Conservation (phyloP, 2,888 invertebrate species). For the Pollenia amentaria region DNA sequence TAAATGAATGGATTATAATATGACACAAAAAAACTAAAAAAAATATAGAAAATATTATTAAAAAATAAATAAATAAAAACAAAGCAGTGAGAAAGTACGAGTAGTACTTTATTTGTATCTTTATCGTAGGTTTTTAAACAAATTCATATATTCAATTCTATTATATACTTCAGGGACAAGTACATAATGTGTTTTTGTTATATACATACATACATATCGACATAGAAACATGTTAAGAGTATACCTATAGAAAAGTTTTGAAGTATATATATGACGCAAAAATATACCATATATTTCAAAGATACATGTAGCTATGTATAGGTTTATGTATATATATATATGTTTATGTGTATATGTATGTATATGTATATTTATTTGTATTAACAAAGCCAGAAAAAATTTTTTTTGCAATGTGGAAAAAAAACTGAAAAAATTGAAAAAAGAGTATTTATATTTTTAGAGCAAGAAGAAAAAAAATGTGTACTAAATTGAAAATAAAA, state of each 20-base stretch:
- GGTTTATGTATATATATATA: not conserved
- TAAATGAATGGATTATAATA: conserved; percentile 31
- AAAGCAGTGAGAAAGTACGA: conserved; percentile 32
- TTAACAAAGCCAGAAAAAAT: conserved; percentile 36
- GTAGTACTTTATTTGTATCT: conserved; percentile 25
- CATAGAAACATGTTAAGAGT: conserved; percentile 16
- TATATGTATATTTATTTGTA: conserved; percentile 18
- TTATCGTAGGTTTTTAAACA: conserved; percentile 15
- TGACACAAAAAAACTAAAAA: not conserved
- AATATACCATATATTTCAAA: not conserved
- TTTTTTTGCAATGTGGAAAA: conserved; percentile 57
- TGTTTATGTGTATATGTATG: conserved; percentile 28
- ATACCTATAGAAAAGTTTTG: not conserved
- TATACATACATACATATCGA: conserved; percentile 21
- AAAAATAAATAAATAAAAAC: conserved; percentile 11
- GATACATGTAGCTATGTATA: not conserved
- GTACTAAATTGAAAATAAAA: conserved; percentile 65
- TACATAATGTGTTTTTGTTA: conserved; percentile 37
- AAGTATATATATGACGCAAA: not conserved
- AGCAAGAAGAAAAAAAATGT: conserved; percentile 61
- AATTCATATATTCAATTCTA: not conserved
- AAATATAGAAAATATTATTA: not conserved
- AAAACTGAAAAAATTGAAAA: conserved; percentile 54
- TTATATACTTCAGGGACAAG: conserved; percentile 32
- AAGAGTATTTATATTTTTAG: conserved; percentile 47